These are phyloP conservation scores for Strigamia crassipes DNA, from an alignment of 2,888 invertebrate genomes.

Conservation along the genomic window DNA sequence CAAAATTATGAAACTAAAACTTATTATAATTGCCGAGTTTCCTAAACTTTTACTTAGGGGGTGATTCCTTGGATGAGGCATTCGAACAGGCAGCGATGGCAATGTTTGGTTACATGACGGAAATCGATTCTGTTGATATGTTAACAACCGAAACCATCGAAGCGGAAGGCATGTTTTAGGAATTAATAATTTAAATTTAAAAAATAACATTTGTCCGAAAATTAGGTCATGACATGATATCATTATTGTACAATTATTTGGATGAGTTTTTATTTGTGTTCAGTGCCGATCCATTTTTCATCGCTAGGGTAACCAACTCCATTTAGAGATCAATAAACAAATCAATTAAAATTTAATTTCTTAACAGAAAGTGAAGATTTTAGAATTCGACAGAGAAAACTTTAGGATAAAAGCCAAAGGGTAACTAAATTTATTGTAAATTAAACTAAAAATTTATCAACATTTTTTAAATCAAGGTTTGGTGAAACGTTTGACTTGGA, in stretches of 20 bases:
- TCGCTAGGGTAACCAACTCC: conserved; percentile 65
- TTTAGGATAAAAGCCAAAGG: conserved; percentile 74
- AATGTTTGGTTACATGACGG: conserved; percentile 99
- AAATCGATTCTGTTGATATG: conserved; percentile 80
- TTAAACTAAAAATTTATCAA: neutral
- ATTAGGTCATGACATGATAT: conserved; percentile 82
- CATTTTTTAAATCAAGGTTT: conserved; percentile 61
- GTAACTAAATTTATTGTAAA: conserved; percentile 55
- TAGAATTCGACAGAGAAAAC: conserved; percentile 80
- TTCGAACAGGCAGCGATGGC: conserved; percentile 89
- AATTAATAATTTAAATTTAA: neutral
- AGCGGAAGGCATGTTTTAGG: conserved; percentile 67
- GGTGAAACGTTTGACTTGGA: conserved; percentile 93
- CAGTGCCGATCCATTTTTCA: conserved; percentile 85
- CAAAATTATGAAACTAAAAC: neutral
- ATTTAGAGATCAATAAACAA: conserved; percentile 6
- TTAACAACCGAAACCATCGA: conserved; percentile 77
- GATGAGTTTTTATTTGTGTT: conserved; percentile 94
- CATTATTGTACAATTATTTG: conserved; percentile 87
- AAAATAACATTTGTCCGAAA: no score
- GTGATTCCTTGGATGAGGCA: conserved; percentile 79
- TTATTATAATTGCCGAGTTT: neutral
- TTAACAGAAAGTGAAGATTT: conserved; percentile 82
- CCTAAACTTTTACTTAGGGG: conserved; percentile 67
- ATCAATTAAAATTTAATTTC: conserved; percentile 51